Evolutionary conservation across 2,797 vertebrate genomes (phyloP), one percentile per base, ranked within the genome.

Genomic region (Australoheros facetus): DNA sequence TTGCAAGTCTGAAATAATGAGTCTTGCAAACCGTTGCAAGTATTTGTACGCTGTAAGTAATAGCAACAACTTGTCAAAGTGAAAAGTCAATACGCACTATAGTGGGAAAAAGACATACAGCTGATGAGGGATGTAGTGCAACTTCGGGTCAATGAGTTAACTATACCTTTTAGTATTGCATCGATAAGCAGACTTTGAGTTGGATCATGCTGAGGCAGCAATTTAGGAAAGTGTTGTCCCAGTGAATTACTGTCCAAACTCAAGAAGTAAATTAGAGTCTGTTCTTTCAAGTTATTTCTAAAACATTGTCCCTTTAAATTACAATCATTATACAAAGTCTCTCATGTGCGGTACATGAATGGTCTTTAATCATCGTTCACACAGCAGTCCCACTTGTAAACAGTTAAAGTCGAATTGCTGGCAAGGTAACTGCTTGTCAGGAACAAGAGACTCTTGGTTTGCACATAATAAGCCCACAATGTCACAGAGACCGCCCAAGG

Each of bases 131-230:
- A 88, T 85, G 86, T 26, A 71, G 82, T 62, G 76, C 81, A 86
- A 71, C 80, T 39, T 75, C 23, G 23, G 88, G 87, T 92, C 91
- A 90, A 59, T 82, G 85, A 87, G 85, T 83, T 78, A 88, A 88
- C 83, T 84, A 9, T 73, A 79, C 69, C 81, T 81, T 84, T 91
- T 85, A 81, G 84, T 84, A 60, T 62, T 83, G 88, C 89, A 86
- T 92, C 71, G 54, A 91, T 91, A 79, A 77, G 80, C 88, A 82
- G 81, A 84, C 79, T 84, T 74, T 32, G 70, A 86, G 75, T 62
- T 42, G 71, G 71, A 23, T 77, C 13, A 19, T 71, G 85, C 89
- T 89, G 89, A 89, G 85, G 71, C 82, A 77, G 87, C 85, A n/a
- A 59, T 89, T 87, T 75, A 21, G 51, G 12, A 72, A 75, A 69